Evolutionary conservation across 2,797 vertebrate genomes (phyloP).

Genomic region (Amblyraja radiata): DNA sequence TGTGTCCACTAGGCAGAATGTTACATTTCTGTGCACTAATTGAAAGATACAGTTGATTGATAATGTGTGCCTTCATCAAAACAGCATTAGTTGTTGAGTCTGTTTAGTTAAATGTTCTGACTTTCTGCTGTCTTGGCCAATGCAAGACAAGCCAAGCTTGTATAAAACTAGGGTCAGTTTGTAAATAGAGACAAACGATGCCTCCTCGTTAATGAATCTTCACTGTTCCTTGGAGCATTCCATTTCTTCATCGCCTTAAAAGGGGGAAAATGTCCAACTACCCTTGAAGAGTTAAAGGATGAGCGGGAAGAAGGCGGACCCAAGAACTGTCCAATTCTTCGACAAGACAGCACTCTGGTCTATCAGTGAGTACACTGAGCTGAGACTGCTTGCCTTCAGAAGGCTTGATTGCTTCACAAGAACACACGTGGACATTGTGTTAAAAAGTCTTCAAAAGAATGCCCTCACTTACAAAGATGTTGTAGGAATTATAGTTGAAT

Average conservation of each 20-base stretch:
- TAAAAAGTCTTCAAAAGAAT: neutral
- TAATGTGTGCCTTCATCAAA: slow-evolving; percentile 6
- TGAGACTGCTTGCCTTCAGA: neutral
- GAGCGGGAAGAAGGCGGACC: too few relatives aligned
- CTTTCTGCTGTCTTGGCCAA: slow-evolving; percentile 39
- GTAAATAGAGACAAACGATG: neutral
- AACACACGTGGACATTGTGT: too few relatives aligned
- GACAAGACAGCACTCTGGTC: neutral
- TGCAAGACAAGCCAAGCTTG: neutral
- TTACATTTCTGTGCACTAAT: neutral
- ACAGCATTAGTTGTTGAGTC: slow-evolving; percentile 53
- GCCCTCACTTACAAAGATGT: too few relatives aligned
- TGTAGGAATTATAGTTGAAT: neutral
- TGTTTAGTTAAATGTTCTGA: slow-evolving; percentile 57
- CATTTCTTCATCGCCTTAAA: neutral
- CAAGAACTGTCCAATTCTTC: neutral
- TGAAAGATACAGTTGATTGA: neutral
- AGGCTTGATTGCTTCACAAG: neutral
- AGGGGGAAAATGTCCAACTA: neutral
- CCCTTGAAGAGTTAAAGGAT: neutral
- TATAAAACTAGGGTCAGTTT: neutral
- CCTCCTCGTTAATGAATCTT: neutral
- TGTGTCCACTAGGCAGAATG: neutral
- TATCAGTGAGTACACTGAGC: neutral
- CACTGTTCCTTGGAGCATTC: neutral